Percentiles rank a stretch among this genome's conserved stretches.
Evolutionary conservation across 2,888 invertebrate genomes (phyloP).

Genomic region (Idaea dimidiata): DNA sequence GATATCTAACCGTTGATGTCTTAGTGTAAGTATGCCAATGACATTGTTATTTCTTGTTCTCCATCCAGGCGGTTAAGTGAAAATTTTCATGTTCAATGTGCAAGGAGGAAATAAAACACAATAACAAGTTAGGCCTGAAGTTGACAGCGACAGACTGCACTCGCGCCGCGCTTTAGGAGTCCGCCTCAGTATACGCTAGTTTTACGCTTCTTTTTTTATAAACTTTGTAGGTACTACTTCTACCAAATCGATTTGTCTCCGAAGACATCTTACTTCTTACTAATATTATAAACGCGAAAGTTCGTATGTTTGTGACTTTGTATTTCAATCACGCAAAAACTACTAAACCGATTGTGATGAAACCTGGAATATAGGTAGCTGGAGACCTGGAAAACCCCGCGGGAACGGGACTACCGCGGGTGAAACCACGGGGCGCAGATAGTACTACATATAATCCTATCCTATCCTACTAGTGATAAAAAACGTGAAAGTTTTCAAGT

Average conservation of each 20-base stretch:
- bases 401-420: no score
- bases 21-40: not conserved
- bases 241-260: not conserved
- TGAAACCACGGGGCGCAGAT: no score
- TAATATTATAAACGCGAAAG: no score
- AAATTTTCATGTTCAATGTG: constrained; percentile 32
- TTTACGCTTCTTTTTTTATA: constrained; percentile 35
- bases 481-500: no score
- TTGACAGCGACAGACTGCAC: constrained; percentile 60
- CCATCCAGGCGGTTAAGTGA: constrained; percentile 24
- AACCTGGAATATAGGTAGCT: no score
- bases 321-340: no score
- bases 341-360: no score
- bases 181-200: constrained; percentile 32
- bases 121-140: constrained; percentile 58
- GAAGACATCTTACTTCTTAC: not conserved
- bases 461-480: no score
- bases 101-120: constrained; percentile 50
- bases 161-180: constrained; percentile 31
- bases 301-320: no score
- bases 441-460: no score
- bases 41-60: constrained; percentile 4
- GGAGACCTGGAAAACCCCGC: no score
- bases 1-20: not conserved
- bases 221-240: constrained; percentile 6